Conservation (phyloP, 2,888 invertebrate genomes). For the Noctua janthina region DNA sequence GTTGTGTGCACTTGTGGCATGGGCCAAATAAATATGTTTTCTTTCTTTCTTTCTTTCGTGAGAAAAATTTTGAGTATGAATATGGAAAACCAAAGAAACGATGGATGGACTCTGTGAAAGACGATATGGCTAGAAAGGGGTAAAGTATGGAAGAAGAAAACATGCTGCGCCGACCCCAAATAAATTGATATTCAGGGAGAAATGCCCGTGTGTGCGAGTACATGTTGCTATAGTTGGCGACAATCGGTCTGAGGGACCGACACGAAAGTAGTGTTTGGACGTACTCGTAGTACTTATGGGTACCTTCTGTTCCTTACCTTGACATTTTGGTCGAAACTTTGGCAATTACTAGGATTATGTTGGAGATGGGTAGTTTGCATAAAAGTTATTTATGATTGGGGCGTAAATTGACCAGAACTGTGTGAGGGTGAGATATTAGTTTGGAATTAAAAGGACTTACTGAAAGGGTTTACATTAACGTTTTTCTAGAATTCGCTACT, state of each 20-base stretch:
- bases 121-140: not conserved
- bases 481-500: too few species aligned
- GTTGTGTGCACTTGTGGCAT: too few species aligned
- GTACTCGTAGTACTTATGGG: not conserved
- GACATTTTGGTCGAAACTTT: conserved; percentile 28
- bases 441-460: not conserved
- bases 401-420: not conserved
- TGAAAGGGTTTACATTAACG: too few species aligned
- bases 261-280: not conserved
- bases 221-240: not conserved
- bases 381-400: conserved; percentile 5
- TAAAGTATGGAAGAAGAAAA: not conserved
- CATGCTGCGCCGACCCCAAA: not conserved
- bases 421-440: not conserved
- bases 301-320: conserved; percentile 1
- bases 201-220: not conserved
- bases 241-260: not conserved
- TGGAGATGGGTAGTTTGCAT: conserved; percentile 5
- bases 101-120: not conserved
- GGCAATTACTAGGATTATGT: conserved; percentile 38
- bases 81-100: not conserved
- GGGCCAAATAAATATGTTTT: too few species aligned
- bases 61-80: not conserved
- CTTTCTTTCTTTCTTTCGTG: too few species aligned
- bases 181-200: not conserved